Base-by-base conservation (phyloP, 2,888 invertebrate genomes). In the Thereva nobilitata region DNA sequence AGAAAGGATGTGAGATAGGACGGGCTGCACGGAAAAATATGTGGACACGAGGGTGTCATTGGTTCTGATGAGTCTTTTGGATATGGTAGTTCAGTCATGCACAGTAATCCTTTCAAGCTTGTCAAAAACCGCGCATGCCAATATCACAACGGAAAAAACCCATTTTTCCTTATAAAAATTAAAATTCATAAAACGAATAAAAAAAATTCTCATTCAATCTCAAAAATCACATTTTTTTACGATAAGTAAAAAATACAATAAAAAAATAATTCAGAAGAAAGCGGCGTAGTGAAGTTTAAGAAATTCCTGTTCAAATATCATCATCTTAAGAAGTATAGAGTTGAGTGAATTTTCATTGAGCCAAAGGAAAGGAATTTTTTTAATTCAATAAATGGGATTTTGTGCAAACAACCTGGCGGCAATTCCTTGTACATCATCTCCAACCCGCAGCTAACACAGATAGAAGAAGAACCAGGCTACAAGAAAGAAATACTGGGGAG, bases 371-470 rank as follows among this genome's bases (percentile, higher is more conserved):
- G 7, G 9, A 42, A 8, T 42, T 64, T 71, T 70, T 72, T 68
- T 70, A 72, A 72, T 72, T 70, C 72, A 72, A 72, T 72, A 72
- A 70, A 72, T 72, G 72, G 70, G 68, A 72, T 70, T 69, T 68
- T 70, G 67, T 59, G 70, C 67, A 72, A 72, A 72, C 70, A 72
- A 49, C 57, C 52, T 50, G 50, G 61, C 61, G 61, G 61, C 61
- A 50, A 61, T 61, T 61, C 61, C 50, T 50, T 45, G 52, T 57
- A 57, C 45, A 57, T 45, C 57, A 23, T 23, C 23, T 23, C 23
- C 23, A 23, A 23, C 23, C 23, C 23, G 23, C 23, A 23, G 23
- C 23, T 23, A 1, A 23, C 23, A 23, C 23, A 23, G 23, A 23
- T 23, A 23, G 2, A 23, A 23, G 23, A 23, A 23, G 23, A 1